A percentile compares a stretch with the other conserved stretches of the same genome.
Conservation (phyloP, 2,888 invertebrate species). For the Vesta saturnalis region DNA sequence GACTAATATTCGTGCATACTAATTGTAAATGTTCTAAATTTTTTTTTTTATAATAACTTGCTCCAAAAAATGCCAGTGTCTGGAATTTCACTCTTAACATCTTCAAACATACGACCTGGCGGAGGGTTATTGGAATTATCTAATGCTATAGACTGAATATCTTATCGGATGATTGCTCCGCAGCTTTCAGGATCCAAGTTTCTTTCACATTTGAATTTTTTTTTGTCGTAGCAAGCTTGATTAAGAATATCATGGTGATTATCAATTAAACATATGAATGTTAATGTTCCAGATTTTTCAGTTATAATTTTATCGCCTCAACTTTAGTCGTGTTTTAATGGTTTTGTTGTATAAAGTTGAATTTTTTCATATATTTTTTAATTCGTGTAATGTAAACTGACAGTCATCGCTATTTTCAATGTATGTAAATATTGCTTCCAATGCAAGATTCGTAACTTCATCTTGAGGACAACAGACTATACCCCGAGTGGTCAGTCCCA, state of each 20-base stretch:
- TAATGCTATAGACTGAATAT: constrained; percentile 31
- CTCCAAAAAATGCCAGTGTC: no score
- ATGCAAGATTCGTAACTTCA: no score
- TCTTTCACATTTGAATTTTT: constrained; percentile 45
- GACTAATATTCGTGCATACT: constrained; percentile 11
- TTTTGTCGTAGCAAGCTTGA: constrained; percentile 48
- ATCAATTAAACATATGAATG: constrained; percentile 31
- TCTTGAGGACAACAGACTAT: not conserved
- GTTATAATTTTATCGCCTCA: constrained; percentile 44
- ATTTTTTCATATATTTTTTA: not conserved
- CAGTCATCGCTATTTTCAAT: constrained; percentile 54
- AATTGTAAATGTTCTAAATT: constrained; percentile 9
- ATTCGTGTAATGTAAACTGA: constrained; percentile 38
- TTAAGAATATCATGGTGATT: constrained; percentile 47
- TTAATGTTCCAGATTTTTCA: constrained; percentile 47
- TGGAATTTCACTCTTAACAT: constrained; percentile 24
- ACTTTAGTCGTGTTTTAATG: no score
- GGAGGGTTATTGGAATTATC: constrained; percentile 46
- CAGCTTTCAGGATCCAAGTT: constrained; percentile 42
- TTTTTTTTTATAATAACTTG: no score
- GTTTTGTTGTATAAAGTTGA: no score
- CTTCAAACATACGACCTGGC: constrained; percentile 32
- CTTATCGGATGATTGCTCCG: constrained; percentile 37
- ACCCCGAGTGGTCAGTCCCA: not conserved
- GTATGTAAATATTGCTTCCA: constrained; percentile 53